Conservation (phyloP, 2,113 vertebrate genomes). For the Loxodonta africana region DNA sequence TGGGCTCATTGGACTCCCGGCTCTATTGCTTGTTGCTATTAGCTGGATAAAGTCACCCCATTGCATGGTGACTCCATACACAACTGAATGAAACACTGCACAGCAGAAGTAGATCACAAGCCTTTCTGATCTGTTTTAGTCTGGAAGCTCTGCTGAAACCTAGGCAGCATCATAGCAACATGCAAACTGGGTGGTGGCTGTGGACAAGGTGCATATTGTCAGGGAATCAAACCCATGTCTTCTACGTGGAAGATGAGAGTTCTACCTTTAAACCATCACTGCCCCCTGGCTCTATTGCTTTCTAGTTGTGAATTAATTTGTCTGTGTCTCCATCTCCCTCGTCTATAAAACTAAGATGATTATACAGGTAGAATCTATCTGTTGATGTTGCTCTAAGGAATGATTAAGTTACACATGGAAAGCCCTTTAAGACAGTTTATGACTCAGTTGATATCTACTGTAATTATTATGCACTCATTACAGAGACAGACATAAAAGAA, state of each 20-base stretch:
- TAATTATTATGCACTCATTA: not conserved
- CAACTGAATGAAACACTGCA: no score
- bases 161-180: no score
- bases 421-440: not conserved
- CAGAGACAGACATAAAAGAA: not conserved
- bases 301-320: not conserved
- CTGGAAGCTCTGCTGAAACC: no score
- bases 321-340: not conserved
- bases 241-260: no score
- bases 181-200: no score
- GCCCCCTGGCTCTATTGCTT: not conserved
- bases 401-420: not conserved
- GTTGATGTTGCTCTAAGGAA: not conserved
- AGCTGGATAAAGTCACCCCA: no score
- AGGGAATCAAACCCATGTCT: no score
- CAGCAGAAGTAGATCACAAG: no score
- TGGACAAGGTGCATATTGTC: no score
- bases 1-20: not conserved
- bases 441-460: not conserved
- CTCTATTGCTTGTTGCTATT: not conserved
- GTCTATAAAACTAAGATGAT: not conserved
- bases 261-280: no score
- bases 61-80: no score
- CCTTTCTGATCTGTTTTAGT: no score
- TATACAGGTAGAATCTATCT: not conserved